phyloP scores from a whole-genome alignment of 2,113 vertebrate species.

The Pachypanchax playfairii region DNA sequence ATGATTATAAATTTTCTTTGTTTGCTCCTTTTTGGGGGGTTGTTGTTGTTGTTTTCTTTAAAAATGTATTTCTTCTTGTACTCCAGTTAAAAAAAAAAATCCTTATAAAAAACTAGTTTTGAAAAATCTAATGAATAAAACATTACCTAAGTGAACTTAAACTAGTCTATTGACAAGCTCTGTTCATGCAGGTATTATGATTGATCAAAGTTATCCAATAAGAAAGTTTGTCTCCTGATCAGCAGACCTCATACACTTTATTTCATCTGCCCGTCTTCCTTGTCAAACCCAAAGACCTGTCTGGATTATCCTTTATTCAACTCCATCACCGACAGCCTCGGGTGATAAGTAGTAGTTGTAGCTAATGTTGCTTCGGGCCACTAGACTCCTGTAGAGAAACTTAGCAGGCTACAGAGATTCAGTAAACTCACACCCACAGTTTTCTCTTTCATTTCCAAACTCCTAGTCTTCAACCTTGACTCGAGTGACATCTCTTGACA shows the following conservation, averaged over 20 bases:
- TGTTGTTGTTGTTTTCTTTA: slow-evolving; percentile 72
- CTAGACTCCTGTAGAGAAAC: background rate
- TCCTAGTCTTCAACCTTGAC: slow-evolving; percentile 5
- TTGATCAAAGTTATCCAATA: background rate
- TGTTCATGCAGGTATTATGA: slow-evolving; percentile 26
- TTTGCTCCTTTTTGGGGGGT: slow-evolving; percentile 65
- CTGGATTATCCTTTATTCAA: slow-evolving; percentile 11
- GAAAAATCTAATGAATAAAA: slow-evolving; percentile 77
- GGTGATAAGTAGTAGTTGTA: background rate
- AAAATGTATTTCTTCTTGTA: slow-evolving; percentile 70
- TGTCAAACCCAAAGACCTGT: background rate
- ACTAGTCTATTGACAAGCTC: slow-evolving; percentile 56
- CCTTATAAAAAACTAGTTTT: slow-evolving; percentile 73
- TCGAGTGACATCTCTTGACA: slow-evolving; percentile 2
- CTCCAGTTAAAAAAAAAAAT: slow-evolving; percentile 52
- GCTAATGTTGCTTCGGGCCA: background rate
- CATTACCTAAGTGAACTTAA: slow-evolving; percentile 69
- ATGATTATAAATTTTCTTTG: slow-evolving; percentile 72
- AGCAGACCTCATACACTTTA: background rate
- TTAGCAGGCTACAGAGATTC: background rate
- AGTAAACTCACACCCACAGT: background rate
- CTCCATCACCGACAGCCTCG: background rate
- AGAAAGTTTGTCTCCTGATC: background rate
- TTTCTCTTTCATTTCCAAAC: slow-evolving; percentile 10
- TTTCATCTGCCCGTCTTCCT: slow-evolving; percentile 3